Evolutionary conservation across 2,113 vertebrate genomes (phyloP), one percentile per base, ranked within the genome.

Genomic region (Gambusia holbrooki): DNA sequence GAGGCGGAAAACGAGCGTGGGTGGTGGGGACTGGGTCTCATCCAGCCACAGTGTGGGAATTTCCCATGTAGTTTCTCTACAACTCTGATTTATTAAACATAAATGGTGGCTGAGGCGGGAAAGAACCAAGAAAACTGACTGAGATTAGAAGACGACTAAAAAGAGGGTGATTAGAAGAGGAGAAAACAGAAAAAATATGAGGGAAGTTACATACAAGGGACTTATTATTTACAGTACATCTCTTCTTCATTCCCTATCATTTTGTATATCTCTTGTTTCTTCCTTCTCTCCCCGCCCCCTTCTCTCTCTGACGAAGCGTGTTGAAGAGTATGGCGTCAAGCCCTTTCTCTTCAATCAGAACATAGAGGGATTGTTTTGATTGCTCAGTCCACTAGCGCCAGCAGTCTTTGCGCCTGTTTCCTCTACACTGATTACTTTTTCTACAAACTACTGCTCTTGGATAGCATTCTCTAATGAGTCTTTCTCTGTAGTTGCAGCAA

Each of bases 41-140:
- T 83, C 35, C 67, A 81, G 91, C 74, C 48, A 66, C 93, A 86
- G 92, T 95, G 94, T 96, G 95, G 95, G 96, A 96, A 96, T 92
- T 85, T 95, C 94, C 94, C 92, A 63, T 84, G 90, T 93, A 87
- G 76, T 81, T 88, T 90, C 87, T 85, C 84, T 71, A 71, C 70
- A 72, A 79, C 71, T 87, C 70, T 80, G 78, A 69, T 90, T 85
- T 82, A 85, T 69, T 87, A 81, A 74, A 85, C 80, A 72, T 70
- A 27, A 62, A 77, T 73, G 82, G 74, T 82, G 77, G 25, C n/a
- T 25, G 51, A 58, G 25, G 51, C 25, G 0, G 19, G 15, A 66
- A 6, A 17, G 79, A 27, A 66, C 60, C 66, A 74, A 77, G 65
- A 30, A 45, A 61, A 66, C 22, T 12, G 63, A 69, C 54, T 51